These are phyloP conservation scores for Spodoptera frugiperda DNA, from an alignment of 1,140 invertebrate species.

Conservation along the genomic window DNA sequence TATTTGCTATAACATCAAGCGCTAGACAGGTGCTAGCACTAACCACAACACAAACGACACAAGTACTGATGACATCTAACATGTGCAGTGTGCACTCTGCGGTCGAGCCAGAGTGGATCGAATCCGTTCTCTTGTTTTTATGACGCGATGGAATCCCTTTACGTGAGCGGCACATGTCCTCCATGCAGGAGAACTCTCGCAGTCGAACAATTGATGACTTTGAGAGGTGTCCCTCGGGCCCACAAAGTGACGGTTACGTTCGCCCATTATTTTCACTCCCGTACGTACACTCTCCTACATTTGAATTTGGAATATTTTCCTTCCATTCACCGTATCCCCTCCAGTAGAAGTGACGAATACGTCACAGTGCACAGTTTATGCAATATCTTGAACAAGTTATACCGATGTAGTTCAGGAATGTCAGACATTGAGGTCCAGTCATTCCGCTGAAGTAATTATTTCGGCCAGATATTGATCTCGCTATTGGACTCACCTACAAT, in stretches of 20 bases:
- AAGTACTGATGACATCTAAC: too few relatives aligned
- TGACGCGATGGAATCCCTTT: slow-evolving; percentile 18
- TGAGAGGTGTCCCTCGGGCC: slow-evolving; percentile 12
- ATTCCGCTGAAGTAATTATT: slow-evolving; percentile 29
- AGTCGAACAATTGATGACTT: slow-evolving; percentile 32
- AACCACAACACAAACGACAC: too few relatives aligned
- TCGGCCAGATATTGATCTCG: slow-evolving; percentile 20
- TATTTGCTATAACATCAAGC: neutral
- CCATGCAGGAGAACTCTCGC: slow-evolving; percentile 7
- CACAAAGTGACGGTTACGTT: slow-evolving; percentile 27
- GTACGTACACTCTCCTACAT: too few relatives aligned
- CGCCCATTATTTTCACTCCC: slow-evolving; percentile 32
- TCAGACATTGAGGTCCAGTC: neutral
- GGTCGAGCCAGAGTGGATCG: too few relatives aligned
- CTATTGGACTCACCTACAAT: slow-evolving; percentile 16
- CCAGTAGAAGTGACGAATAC: too few relatives aligned
- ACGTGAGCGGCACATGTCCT: neutral
- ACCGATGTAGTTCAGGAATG: slow-evolving; percentile 24
- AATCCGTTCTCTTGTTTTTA: slow-evolving; percentile 10
- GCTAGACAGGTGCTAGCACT: neutral
- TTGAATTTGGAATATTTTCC: slow-evolving; percentile 10
- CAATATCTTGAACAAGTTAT: neutral
- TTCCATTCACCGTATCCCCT: neutral
- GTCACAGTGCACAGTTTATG: neutral
- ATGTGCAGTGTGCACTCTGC: too few relatives aligned